Evolutionary conservation across 2,113 vertebrate genomes (phyloP), one percentile per base, ranked within the genome.

Genomic region (Ailuropoda melanoleuca): DNA sequence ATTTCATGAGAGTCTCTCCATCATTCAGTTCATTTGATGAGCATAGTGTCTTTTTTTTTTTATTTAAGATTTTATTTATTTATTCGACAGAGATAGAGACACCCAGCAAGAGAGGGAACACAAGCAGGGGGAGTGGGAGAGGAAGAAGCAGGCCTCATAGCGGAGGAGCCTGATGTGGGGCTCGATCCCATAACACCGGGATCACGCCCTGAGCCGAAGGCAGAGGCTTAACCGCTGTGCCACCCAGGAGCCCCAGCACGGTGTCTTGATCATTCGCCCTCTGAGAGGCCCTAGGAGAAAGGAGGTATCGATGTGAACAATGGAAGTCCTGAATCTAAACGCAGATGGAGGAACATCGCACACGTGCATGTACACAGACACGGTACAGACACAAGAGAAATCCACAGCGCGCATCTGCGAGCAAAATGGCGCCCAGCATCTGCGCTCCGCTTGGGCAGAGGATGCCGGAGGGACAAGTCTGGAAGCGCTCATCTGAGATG

Each of bases 311-410:
- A 90, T n/a, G 64, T 43, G 82, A 60, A 70, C 55, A 50, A 64
- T 4, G 92, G 19, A 34, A 43, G 62, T 81, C 29, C 64, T 34
- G 34, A 72, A 74, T 55, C 80, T 85, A 56, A 50, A 34, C n/a
- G 29, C 48, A 31, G 23, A 9, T 82, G 39, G 64, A 95, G 37
- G 89, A 75, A 37, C 9, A 14, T 46, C n/a, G 34, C 60, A 43
- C 2, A 23, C 3, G 1, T 0, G 8, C 46, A 2, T 15, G 37
- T 21, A 10, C 7, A 5, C 80, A 19, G 43, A 43, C 14, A 26
- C 6, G 80, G 26, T n/a, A 23, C 14, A 50, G 74, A 64, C 18
- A 6, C 17, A 68, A 72, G 82, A 83, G n/a, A 90, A 87, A 72
- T 37, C 18, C n/a, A 37, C 29, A 50, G 21, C 1, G 1, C 8